Evolutionary conservation across 2,113 vertebrate genomes (phyloP).

Genomic region (Elaphurus davidianus): DNA sequence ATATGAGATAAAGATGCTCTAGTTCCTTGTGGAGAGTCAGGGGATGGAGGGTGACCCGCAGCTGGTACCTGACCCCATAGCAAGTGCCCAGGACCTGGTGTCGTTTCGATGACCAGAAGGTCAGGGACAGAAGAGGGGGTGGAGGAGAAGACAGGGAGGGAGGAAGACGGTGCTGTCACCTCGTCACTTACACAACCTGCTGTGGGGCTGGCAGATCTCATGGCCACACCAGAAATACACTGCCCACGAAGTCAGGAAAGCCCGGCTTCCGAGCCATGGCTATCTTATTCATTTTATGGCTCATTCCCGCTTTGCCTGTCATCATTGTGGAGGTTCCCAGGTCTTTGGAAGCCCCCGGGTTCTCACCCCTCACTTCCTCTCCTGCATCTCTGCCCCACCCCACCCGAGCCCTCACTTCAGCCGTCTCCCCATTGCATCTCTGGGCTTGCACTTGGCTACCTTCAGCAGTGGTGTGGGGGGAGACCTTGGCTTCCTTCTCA

Average conservation of each 20-base stretch:
- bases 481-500: background rate
- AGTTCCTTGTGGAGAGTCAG: background rate
- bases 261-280: fast-evolving
- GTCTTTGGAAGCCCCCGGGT: fast-evolving
- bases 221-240: fast-evolving
- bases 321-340: background rate
- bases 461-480: background rate
- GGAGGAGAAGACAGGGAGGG: too few relatives aligned
- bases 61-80: background rate
- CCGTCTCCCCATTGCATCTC: background rate
- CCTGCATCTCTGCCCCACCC: background rate
- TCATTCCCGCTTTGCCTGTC: background rate
- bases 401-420: background rate
- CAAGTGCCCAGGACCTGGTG: fast-evolving
- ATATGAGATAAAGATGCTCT: background rate
- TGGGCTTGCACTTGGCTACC: background rate
- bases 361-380: fast-evolving
- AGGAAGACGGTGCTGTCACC: background rate
- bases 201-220: fast-evolving
- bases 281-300: background rate
- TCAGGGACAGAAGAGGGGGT: background rate
- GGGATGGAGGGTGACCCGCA: fast-evolving
- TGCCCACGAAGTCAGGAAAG: too few relatives aligned
- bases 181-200: too few relatives aligned
- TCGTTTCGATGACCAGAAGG: fast-evolving